Base-by-base conservation (phyloP, 2,797 vertebrate genomes). In the Microcaecilia unicolor region DNA sequence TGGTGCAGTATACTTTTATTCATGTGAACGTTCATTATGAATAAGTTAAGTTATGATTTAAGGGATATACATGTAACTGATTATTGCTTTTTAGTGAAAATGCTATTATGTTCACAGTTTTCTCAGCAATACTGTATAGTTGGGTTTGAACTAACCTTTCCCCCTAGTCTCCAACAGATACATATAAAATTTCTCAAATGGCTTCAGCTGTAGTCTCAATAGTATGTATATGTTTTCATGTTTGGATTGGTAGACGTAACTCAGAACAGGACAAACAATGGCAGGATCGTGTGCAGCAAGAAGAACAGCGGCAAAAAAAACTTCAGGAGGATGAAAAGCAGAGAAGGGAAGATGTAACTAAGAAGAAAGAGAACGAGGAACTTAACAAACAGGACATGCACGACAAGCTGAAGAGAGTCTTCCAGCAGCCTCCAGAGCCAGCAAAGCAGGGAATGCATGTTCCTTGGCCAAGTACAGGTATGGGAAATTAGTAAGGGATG, bases 321-420 rank as follows among this genome's bases (percentile, higher is more conserved):
- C 51, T 70, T 30, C 85, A 82, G 3, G 89, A 92, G 37, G 93
- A 85, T 17, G 76, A 81, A 25, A 80, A 69, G 13, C 70, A 55
- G 18, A 78, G 64, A 48, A 70, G 64, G 54, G 81, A 93, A 44
- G 92, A 83, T 16, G 36, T 61, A 1, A 9, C 64, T 19, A 74
- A 58, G 32, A 93, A 41, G 70, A 81, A 50, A 42, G 80, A 74
- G 29, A 51, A 31, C 11, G 88, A 83, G 64, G 77, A 81, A 1
- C 80, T 68, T 34, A 64, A 64, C 45, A 78, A 66, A 2, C 71
- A 68, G 15, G 91, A 98, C 18, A 55, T 80, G 36, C 89, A 90
- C 30, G 92, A 97, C 21, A 91, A 89, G 61, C 70, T 90, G 25
- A 82, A 56, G 53, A 89, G 91, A 50, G 76, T 93, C 55, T 92